Evolutionary conservation across 2,797 vertebrate genomes (phyloP).

Genomic region (Chaetophractus vellerosus): DNA sequence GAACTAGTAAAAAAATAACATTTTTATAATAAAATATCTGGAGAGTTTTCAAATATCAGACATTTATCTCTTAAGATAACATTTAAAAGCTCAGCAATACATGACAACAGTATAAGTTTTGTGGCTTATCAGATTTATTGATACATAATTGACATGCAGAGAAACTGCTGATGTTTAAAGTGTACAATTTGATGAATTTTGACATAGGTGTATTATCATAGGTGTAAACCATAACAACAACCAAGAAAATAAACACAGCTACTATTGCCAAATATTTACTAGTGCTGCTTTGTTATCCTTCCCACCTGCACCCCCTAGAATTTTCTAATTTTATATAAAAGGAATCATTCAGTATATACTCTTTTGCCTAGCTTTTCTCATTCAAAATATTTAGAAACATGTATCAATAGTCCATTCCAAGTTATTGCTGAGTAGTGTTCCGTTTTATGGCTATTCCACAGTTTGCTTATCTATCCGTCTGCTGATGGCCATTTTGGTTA

Average conservation of each 20-base stretch:
- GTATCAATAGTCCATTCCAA: not conserved
- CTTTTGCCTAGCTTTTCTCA: not conserved
- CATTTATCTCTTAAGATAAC: not conserved
- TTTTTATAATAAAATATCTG: not conserved
- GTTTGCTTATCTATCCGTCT: not conserved
- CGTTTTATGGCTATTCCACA: not conserved
- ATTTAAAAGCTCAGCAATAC: not conserved
- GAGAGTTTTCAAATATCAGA: not conserved
- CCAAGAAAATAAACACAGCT: not conserved
- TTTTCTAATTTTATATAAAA: not conserved
- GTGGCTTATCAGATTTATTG: not conserved
- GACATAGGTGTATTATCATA: not conserved
- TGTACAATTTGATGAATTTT: not conserved
- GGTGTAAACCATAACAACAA: not conserved
- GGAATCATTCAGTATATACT: not conserved
- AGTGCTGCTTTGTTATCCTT: not conserved
- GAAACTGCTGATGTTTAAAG: not conserved
- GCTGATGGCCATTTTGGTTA: not conserved
- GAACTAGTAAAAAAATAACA: not conserved
- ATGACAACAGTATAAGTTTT: not conserved
- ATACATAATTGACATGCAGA: not conserved
- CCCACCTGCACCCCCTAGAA: not conserved
- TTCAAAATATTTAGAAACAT: not conserved
- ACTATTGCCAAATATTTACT: not conserved
- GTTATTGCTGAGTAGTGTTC: not conserved